Evolutionary conservation across 2,888 invertebrate species (phyloP), one percentile per base, ranked within the genome.

Genomic region (Eupithecia dodoneata): DNA sequence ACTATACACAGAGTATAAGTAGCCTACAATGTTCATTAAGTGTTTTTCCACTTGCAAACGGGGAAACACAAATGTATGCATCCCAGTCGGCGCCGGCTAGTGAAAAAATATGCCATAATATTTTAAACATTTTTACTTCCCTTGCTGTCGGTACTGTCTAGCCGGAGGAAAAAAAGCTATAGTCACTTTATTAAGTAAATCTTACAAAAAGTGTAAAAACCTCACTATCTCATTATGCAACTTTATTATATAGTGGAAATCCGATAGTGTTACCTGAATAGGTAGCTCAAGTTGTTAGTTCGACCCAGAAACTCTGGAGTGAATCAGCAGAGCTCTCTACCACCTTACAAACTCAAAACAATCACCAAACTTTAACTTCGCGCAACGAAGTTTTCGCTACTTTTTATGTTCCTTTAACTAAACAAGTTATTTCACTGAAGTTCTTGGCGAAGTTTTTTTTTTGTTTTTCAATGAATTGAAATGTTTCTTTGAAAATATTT

Each of bases 311-410:
- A 76, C 72, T 72, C 75, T 18, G n/a, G 66, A 74, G 71, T 55
- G 74, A 79, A 76, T 79, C 79, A 71, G 72, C 78, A 65, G 76
- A 74, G 72, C 74, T 76, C 63, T 52, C 74, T 71, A 74, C 74
- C 66, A 76, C 74, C 49, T 79, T 75, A 75, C 76, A 76, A 79
- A 79, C 76, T 79, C 76, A 79, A 79, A 78, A 79, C 76, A 74
- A 79, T 76, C 74, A 72, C 72, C 59, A 66, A 79, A 79, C 74
- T 79, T 76, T n/a, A 76, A 76, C 74, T 69, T 72, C 44, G 52
- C 59, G 13, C 70, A 79, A 72, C 79, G 59, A 66, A 75, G 76
- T 79, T 76, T 73, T 47, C 72, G 15, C 65, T 65, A 74, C 76
- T 76, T 79, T 77, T 69, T 72, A 70, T 71, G 47, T 72, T 66